A percentile compares a stretch with the other conserved stretches of the same genome.
Evolutionary conservation across 1,140 invertebrate species (phyloP).

Genomic region (Diuraphis noxia): DNA sequence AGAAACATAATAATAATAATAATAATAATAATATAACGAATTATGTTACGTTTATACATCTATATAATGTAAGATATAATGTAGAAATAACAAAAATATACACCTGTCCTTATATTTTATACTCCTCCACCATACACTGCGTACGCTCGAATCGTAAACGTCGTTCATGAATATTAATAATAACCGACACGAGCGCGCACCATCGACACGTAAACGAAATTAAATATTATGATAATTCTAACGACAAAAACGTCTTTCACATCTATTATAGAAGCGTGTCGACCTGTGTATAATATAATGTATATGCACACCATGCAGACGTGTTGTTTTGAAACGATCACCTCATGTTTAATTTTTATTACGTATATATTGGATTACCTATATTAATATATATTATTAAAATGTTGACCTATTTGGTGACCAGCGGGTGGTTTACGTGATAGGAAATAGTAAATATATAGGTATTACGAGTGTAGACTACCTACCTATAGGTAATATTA

Average conservation of each 20-base stretch:
- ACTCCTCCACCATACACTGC: neutral
- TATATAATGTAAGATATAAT: neutral
- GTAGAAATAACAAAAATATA: constrained; percentile 7
- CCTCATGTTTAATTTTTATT: neutral
- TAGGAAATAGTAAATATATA: neutral
- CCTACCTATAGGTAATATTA: too few relatives aligned
- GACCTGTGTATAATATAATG: neutral
- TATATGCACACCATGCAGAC: neutral
- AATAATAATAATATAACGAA: neutral
- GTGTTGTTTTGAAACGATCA: neutral
- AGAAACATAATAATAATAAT: too few relatives aligned
- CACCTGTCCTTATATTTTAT: neutral
- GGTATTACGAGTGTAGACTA: neutral
- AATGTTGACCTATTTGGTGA: neutral
- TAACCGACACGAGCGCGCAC: constrained; percentile 26
- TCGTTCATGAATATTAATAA: constrained; percentile 32
- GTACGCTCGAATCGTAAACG: neutral
- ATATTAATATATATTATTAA: neutral
- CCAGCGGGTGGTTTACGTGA: neutral
- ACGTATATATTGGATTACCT: neutral
- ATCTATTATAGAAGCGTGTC: neutral
- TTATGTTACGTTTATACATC: neutral
- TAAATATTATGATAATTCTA: constrained; percentile 22
- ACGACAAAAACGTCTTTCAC: neutral
- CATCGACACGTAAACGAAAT: constrained; percentile 22